Base-by-base conservation (phyloP, 2,797 vertebrate species). In the Sebastes cheni region DNA sequence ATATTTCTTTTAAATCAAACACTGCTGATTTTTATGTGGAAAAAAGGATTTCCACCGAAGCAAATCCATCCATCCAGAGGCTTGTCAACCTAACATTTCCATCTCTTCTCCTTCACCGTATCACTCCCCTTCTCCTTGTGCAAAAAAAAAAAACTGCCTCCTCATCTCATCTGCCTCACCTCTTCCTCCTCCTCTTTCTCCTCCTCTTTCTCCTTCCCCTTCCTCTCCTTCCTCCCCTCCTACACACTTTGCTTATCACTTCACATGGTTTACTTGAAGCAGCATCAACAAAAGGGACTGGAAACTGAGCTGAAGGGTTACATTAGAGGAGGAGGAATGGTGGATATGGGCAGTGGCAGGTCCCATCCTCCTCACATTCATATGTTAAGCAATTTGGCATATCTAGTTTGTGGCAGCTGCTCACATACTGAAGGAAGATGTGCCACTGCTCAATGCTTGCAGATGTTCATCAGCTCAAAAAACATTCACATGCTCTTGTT, bases 391-490 rank as follows among this genome's bases (percentile, higher is more conserved):
- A 89, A 79, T 86, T 77, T 88, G 84, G 86, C 81, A 83, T 82
- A 83, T 85, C 75, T 79, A 58, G 81, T 78, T 73, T 80, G 83
- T 79, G 81, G 84, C 92, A 94, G 92, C 90, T 91, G 88, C 79
- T 89, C 77, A 80, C 73, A 88, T 86, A 86, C 72, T 85, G 86
- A 75, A 65, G 59, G 59, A 65, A 87, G 82, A 91, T 78, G 87
- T 6, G 70, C 73, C 73, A 72, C 74, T n/a, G 86, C 76, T 92
- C 89, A 93, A 92, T 92, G 86, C 89, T 61, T 90, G 89, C 93
- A 94, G 93, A 94, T 93, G 92, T 93, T 93, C 92, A 88, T 46
- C 87, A 66, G 68, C 83, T 89, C 75, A 87, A 87, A 89, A 89
- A 84, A 85, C 83, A 93, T 71, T 91, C 84, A 85, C 78, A 87